Conservation (phyloP, 2,888 invertebrate species). For the Prionchulus punctatus region DNA sequence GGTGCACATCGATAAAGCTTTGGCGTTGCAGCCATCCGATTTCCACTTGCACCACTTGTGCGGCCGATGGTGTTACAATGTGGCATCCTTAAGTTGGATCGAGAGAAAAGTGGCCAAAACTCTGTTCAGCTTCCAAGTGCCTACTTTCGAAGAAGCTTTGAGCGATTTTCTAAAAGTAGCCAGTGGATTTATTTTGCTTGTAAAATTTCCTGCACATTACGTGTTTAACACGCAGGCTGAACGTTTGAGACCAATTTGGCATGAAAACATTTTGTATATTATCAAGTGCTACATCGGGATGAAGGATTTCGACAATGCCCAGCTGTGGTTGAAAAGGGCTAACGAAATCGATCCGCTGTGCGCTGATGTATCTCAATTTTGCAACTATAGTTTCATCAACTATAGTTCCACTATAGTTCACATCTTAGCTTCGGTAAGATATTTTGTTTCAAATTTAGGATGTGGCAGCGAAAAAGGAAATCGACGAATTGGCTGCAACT, state of each 20-base stretch:
- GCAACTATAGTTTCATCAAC: too few species aligned
- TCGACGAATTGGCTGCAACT: too few species aligned
- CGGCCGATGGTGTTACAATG: constrained; percentile 52
- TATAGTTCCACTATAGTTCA: too few species aligned
- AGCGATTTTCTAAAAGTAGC: constrained; percentile 31
- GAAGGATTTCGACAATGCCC: neutral
- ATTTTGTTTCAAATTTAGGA: too few species aligned
- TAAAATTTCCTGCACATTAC: too few species aligned
- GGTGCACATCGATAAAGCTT: constrained; percentile 50
- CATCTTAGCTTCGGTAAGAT: too few species aligned
- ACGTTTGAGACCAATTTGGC: neutral
- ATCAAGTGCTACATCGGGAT: too few species aligned
- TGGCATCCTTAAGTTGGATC: constrained; percentile 47
- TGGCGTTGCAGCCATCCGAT: constrained; percentile 46
- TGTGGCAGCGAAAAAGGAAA: too few species aligned
- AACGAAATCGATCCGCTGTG: neutral
- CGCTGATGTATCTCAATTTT: neutral
- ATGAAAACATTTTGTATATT: neutral
- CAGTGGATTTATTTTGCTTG: too few species aligned
- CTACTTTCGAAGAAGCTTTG: constrained; percentile 48
- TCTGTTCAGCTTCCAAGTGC: too few species aligned
- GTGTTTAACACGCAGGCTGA: too few species aligned
- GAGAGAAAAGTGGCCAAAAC: constrained; percentile 50
- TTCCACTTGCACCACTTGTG: constrained; percentile 49
- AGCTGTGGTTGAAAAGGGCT: neutral